Conservation (phyloP, 2,888 invertebrate species). For the Scaptomyza tumidula region DNA sequence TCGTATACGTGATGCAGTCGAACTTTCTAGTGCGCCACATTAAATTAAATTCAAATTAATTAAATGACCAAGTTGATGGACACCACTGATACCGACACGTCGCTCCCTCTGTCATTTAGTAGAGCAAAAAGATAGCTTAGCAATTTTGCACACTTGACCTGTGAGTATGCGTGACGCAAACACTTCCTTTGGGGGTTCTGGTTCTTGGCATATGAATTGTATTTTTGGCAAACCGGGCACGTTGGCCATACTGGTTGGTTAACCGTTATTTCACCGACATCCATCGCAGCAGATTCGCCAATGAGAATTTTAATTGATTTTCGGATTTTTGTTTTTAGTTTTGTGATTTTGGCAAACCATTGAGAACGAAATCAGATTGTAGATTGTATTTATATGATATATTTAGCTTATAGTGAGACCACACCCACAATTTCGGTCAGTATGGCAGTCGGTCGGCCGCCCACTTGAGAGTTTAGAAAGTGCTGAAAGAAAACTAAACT, state of each 20-base stretch:
- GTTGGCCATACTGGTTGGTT: slow-evolving; percentile 35
- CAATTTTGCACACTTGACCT: slow-evolving; percentile 39
- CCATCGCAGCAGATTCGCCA: slow-evolving; percentile 48
- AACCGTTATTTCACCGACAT: slow-evolving; percentile 70
- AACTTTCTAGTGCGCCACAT: slow-evolving; percentile 63
- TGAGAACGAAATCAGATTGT: slow-evolving; percentile 52
- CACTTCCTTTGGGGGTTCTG: slow-evolving; percentile 42
- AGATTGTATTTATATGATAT: slow-evolving; percentile 72
- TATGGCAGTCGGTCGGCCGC: slow-evolving; percentile 23
- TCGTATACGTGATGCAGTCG: slow-evolving; percentile 66
- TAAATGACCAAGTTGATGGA: slow-evolving; percentile 43
- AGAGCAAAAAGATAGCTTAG: slow-evolving; percentile 59
- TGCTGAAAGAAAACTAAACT: slow-evolving; percentile 65
- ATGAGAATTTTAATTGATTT: slow-evolving; percentile 67
- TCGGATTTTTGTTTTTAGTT: neutral
- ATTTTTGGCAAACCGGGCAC: slow-evolving; percentile 57
- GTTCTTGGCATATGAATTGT: neutral
- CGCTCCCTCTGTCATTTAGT: slow-evolving; percentile 60
- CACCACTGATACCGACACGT: slow-evolving; percentile 61
- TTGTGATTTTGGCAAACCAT: slow-evolving; percentile 39
- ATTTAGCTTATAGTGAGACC: slow-evolving; percentile 31
- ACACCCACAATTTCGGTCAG: slow-evolving; percentile 41
- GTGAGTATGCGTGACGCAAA: slow-evolving; percentile 1
- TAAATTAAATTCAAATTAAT: slow-evolving; percentile 50
- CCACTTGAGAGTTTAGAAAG: slow-evolving; percentile 65